Base-by-base conservation (phyloP, 2,888 invertebrate species). In the Scaeva pyrastri region DNA sequence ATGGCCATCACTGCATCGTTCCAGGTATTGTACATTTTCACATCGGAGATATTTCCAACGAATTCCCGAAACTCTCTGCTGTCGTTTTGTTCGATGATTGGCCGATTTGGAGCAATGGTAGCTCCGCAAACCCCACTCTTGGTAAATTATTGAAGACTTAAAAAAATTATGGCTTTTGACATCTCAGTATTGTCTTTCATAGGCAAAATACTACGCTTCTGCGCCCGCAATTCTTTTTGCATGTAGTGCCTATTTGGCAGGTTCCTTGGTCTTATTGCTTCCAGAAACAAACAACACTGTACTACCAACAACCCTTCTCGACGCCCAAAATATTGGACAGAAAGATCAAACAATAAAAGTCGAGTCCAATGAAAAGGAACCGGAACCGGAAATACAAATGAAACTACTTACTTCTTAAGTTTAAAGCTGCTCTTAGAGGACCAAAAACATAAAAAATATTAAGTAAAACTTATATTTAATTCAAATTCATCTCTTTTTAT, bases 11-110 rank as follows among this genome's bases (percentile, higher is more conserved):
- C 95, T 74, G 94, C 94, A 89, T 94, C 95, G 19, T 95, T 95
- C 91, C 94, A 95, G 90, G 94, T 94, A 21, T 91, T 95, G 88
- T 95, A 95, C 92, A 94, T 95, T 90, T 95, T 94, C 91, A 95
- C 95, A 48, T 94, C 95, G 50, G 96, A 96, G 92, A 93, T 96
- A 91, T 96, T 95, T 91, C 96, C 96, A 14, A 96, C 96, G 60
- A 93, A 93, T 85, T 92, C 94, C 73, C 94, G 96, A 78, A 94
- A 94, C 89, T 95, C 95, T 21, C 93, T 95, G 88, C 93, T 96
- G 64, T 94, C 95, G 7, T 93, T 95, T 64, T 95, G 95, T 91
- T 95, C 95, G 60, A 95, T 95, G 93, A 93, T 95, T 88, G 96
- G 96, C 60, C 93, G 95, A 21, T 88, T 95, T 76, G 96, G 96